Percentiles rank a stretch among this genome's conserved stretches.
These are phyloP conservation scores for Muschampia plurimacula DNA, from an alignment of 2,888 invertebrate genomes.

Conservation along the genomic window DNA sequence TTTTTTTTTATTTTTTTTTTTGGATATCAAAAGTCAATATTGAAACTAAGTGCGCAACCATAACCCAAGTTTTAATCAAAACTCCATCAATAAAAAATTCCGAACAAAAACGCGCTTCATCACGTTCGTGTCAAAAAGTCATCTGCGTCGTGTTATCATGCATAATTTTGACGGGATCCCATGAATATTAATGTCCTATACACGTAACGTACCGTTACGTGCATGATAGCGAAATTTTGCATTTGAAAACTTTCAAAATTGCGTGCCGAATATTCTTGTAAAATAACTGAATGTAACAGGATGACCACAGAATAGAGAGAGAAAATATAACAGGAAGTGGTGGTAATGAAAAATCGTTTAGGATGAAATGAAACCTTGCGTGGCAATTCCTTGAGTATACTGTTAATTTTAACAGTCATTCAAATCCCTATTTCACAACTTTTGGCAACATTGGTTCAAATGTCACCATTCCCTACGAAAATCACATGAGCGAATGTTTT, in stretches of 20 bases:
- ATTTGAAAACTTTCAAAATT: neutral
- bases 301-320: neutral
- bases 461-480: no score
- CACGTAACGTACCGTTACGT: neutral
- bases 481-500: no score
- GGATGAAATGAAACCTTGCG: no score
- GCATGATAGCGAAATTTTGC: neutral
- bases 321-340: no score
- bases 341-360: neutral
- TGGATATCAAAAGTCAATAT: no score
- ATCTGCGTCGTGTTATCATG: constrained; percentile 1
- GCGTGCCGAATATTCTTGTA: neutral
- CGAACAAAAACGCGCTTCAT: constrained; percentile 1
- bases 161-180: neutral
- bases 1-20: no score
- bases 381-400: no score
- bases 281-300: neutral
- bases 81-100: neutral
- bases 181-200: neutral
- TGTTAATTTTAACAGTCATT: no score
- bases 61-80: constrained; percentile 5
- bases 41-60: neutral
- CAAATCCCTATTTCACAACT: no score
- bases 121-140: constrained; percentile 1
- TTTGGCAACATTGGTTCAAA: no score